Conservation (phyloP, 1,140 invertebrate species). For the Andricus grossulariae region DNA sequence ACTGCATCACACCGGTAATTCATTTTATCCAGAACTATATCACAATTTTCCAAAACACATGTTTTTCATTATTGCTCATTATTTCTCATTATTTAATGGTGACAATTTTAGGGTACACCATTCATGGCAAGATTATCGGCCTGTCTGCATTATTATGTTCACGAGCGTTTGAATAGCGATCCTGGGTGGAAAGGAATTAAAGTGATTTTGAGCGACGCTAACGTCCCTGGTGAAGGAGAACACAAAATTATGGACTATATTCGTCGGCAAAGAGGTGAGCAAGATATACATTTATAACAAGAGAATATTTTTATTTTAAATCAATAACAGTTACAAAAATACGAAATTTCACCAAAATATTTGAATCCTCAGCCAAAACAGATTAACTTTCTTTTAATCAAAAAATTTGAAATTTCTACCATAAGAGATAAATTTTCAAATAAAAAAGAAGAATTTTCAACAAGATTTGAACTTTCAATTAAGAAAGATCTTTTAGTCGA, state of each 20-base stretch:
- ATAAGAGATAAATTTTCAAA: too few species aligned
- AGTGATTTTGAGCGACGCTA: constrained; percentile 98
- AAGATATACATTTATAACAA: constrained; percentile 2
- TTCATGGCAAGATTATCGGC: constrained; percentile 97
- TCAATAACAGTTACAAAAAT: too few species aligned
- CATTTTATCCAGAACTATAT: background rate
- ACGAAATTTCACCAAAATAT: too few species aligned
- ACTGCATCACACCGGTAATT: constrained; percentile 95
- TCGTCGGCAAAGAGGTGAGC: constrained; percentile 90
- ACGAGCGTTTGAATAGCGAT: constrained; percentile 94
- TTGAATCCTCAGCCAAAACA: too few species aligned
- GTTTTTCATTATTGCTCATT: background rate
- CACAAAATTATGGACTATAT: constrained; percentile 99
- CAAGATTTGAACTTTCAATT: too few species aligned
- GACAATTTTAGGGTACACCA: constrained; percentile 87
- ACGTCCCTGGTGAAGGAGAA: constrained; percentile 98
- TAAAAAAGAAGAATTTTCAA: too few species aligned
- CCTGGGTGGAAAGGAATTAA: constrained; percentile 97
- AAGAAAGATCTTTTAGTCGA: too few species aligned
- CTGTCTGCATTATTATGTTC: constrained; percentile 97
- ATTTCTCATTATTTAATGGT: background rate
- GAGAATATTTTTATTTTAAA: constrained; percentile 16
- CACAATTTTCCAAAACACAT: background rate
- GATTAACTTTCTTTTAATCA: too few species aligned
- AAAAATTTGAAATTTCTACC: too few species aligned